Conservation (phyloP, 2,888 invertebrate species). For the Epirrhoe tristata region DNA sequence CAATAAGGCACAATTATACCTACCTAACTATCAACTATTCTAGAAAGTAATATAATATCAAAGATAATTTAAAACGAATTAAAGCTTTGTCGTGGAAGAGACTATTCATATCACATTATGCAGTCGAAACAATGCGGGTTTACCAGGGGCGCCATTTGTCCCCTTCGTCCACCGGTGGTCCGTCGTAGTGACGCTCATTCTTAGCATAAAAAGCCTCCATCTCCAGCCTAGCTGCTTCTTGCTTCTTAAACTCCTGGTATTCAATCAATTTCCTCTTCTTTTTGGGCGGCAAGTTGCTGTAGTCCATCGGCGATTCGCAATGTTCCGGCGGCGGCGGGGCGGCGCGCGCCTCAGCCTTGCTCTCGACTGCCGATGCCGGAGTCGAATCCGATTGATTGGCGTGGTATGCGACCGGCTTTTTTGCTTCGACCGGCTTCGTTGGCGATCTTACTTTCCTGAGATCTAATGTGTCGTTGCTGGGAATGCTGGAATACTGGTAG, state of each 20-base stretch:
- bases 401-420: conserved; percentile 56
- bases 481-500: conserved; percentile 62
- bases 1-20: conserved; percentile 43
- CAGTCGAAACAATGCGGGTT: conserved; percentile 29
- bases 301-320: conserved; percentile 79
- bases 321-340: conserved; percentile 78
- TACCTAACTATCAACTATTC: conserved; percentile 38
- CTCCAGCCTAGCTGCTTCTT: conserved; percentile 77
- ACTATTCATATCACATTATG: conserved; percentile 78
- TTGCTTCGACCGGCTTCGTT: conserved; percentile 58
- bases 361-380: conserved; percentile 56
- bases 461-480: conserved; percentile 72
- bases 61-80: conserved; percentile 76
- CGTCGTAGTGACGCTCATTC: conserved; percentile 63
- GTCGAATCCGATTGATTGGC: conserved; percentile 60
- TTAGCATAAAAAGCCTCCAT: conserved; percentile 74
- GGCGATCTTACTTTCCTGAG: conserved; percentile 79
- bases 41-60: conserved; percentile 42
- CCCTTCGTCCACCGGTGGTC: conserved; percentile 68
- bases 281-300: conserved; percentile 82
- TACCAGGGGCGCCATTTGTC: conserved; percentile 82
- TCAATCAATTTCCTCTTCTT: conserved; percentile 83
- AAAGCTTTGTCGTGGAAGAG: conserved; percentile 83
- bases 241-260: conserved; percentile 83
- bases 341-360: conserved; percentile 64